phyloP scores from a whole-genome alignment of 2,113 vertebrate species.

The Acrocephalus arundinaceus region DNA sequence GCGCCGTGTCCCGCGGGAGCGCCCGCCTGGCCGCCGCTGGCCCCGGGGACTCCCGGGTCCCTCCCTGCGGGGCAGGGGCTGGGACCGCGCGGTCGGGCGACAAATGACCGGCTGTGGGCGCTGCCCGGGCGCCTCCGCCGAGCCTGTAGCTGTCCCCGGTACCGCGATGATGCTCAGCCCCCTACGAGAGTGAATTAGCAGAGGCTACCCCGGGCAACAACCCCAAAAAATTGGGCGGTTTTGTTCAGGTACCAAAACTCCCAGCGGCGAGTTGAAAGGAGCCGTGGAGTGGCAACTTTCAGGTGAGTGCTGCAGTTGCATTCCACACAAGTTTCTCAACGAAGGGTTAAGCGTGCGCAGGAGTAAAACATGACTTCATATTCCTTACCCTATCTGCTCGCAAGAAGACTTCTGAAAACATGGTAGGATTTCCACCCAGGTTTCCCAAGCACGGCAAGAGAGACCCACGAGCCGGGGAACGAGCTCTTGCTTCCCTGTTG shows the following conservation, averaged over 20 bases:
- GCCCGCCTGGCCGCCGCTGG: background rate
- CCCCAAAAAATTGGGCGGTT: fast-evolving
- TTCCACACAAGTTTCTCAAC: background rate
- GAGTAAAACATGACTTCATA: background rate
- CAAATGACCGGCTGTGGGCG: no score
- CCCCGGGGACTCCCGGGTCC: fast-evolving
- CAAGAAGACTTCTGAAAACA: background rate
- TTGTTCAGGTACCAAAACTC: background rate
- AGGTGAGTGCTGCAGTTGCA: background rate
- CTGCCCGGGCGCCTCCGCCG: background rate
- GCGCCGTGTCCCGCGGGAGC: background rate
- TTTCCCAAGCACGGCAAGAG: background rate
- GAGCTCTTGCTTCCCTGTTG: background rate
- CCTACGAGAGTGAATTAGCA: background rate
- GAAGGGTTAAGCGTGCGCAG: background rate
- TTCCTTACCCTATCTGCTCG: background rate
- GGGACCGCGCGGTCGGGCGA: background rate
- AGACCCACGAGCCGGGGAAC: background rate
- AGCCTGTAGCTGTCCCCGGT: fast-evolving
- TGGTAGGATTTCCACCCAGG: background rate
- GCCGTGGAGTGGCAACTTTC: background rate
- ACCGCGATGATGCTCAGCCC: background rate
- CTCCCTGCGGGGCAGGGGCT: background rate
- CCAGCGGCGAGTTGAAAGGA: background rate
- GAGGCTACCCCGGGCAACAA: background rate